phyloP scores from a whole-genome alignment of 2,797 vertebrate species.

The Ptychobarbus kaznakovi region DNA sequence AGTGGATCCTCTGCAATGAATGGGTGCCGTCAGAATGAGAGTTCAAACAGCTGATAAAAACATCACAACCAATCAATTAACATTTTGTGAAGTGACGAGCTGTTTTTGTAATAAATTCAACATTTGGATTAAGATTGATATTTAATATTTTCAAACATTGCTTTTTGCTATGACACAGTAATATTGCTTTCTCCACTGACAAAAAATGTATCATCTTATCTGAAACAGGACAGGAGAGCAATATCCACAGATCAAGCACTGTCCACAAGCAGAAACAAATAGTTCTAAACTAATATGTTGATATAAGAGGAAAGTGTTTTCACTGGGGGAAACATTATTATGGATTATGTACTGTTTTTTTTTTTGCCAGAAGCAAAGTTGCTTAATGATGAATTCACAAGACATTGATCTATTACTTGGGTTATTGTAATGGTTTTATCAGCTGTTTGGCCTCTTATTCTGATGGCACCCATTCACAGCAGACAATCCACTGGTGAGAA shows the following conservation, averaged over 20 bases:
- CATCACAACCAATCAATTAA: not conserved
- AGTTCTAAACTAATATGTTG: not conserved
- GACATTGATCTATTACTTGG: not conserved
- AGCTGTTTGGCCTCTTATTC: not conserved
- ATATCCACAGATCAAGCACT: not conserved
- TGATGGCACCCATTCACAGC: not conserved
- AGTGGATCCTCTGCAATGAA: not conserved
- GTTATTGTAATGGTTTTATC: not conserved
- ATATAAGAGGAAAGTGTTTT: not conserved
- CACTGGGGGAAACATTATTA: not conserved
- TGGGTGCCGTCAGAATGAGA: not conserved
- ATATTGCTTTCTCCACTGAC: not conserved
- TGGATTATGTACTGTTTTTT: not conserved
- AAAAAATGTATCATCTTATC: not conserved
- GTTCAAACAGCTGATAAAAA: not conserved
- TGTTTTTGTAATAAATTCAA: not conserved
- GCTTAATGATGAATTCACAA: not conserved
- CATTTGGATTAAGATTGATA: too few species aligned
- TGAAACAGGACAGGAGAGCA: not conserved
- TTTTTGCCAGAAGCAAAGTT: too few species aligned
- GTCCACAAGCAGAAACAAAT: not conserved
- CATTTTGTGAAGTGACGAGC: not conserved
- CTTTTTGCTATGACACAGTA: not conserved
- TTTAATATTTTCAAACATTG: not conserved
- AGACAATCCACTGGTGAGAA: not conserved